Conservation (phyloP, 2,888 invertebrate genomes). For the Aradus depressus region DNA sequence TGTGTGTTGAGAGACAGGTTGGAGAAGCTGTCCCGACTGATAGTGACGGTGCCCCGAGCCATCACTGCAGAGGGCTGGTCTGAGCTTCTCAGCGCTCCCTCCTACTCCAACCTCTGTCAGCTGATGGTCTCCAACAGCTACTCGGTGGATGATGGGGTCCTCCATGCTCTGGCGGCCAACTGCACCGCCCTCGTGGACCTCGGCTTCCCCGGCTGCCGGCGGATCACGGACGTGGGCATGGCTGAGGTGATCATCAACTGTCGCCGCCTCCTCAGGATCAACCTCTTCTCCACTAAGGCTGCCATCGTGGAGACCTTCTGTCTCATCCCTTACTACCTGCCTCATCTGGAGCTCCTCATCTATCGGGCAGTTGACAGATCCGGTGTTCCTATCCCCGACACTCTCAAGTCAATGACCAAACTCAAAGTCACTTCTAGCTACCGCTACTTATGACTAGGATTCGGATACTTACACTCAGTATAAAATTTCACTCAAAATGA, state of each 20-base stretch:
- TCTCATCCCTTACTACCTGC: constrained; percentile 18
- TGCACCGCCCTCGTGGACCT: constrained; percentile 9
- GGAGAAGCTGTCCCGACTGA: constrained; percentile 13
- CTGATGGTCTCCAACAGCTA: constrained; percentile 22
- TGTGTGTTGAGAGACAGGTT: constrained; percentile 13
- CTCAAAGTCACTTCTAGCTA: constrained; percentile 14
- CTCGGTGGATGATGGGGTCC: constrained; percentile 18
- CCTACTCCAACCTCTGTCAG: not conserved
- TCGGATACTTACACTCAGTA: not conserved
- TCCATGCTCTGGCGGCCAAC: constrained; percentile 8
- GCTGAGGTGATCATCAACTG: constrained; percentile 12
- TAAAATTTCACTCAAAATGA: not conserved
- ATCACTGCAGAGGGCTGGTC: constrained; percentile 18
- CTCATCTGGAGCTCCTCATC: constrained; percentile 16
- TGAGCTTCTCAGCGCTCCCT: constrained; percentile 3
- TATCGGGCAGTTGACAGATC: constrained; percentile 17
- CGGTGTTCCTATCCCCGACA: constrained; percentile 4
- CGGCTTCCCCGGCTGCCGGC: constrained; percentile 20
- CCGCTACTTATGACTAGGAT: constrained; percentile 12
- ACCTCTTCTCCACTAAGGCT: constrained; percentile 22
- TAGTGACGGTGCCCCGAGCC: constrained; percentile 22
- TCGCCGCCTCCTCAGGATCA: constrained; percentile 13
- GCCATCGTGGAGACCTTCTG: constrained; percentile 20
- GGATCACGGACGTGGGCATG: constrained; percentile 16
- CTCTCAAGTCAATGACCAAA: constrained; percentile 16